Conservation (phyloP, 2,797 vertebrate genomes). For the Scleropages formosus region DNA sequence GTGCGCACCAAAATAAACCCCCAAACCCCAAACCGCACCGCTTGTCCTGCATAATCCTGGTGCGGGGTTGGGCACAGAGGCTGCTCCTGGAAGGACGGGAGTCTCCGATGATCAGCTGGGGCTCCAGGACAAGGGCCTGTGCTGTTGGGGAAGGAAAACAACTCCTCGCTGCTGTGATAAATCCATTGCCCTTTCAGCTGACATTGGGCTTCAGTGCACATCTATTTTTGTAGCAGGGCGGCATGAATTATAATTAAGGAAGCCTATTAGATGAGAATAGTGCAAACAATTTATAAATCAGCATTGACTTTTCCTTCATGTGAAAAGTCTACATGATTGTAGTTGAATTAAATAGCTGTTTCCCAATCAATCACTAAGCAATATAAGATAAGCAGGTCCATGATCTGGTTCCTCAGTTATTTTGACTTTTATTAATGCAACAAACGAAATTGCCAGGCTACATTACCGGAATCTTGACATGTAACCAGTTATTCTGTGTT, state of each 20-base stretch:
- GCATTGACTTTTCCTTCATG: not conserved
- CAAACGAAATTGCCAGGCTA: not conserved
- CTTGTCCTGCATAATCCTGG: not conserved
- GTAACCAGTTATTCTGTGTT: not conserved
- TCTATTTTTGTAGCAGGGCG: not conserved
- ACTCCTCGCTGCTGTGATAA: not conserved
- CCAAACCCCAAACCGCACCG: not conserved
- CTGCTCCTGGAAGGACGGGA: not conserved
- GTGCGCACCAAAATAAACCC: not conserved
- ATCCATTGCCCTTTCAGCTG: not conserved
- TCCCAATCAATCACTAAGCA: not conserved
- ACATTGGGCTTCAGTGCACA: not conserved
- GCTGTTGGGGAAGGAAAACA: not conserved
- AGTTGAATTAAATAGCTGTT: conserved; percentile 15
- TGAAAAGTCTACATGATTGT: not conserved
- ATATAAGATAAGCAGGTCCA: conserved; percentile 4
- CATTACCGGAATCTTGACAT: not conserved
- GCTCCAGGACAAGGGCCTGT: not conserved
- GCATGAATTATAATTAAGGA: conserved; percentile 24
- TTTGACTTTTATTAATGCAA: not conserved
- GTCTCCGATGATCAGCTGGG: not conserved
- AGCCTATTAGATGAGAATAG: conserved; percentile 10
- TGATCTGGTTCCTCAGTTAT: not conserved
- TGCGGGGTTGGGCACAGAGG: not conserved
- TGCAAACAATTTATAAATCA: conserved; percentile 17